phyloP scores from a whole-genome alignment of 1,140 invertebrate genomes.

The Scaptomyza hsui region DNA sequence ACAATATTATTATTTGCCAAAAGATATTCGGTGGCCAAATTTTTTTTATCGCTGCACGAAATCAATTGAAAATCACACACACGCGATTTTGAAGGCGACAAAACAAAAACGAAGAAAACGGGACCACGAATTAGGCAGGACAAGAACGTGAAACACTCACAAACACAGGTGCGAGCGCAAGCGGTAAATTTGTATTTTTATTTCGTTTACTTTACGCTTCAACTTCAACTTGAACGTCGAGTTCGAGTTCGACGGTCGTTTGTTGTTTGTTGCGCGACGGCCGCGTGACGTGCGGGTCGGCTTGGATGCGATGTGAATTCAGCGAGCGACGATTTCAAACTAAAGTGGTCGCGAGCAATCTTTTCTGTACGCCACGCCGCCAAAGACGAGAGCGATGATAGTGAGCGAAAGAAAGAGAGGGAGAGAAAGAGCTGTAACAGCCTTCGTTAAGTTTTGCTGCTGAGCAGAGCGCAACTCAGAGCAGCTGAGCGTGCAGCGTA shows the following conservation, averaged over 20 bases:
- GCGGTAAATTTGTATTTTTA: conserved; percentile 37
- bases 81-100: conserved; percentile 14
- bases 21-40: conserved; percentile 28
- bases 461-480: not conserved
- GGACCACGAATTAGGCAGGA: conserved; percentile 9
- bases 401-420: not conserved
- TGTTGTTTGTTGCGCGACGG: conserved; percentile 51
- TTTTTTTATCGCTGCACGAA: conserved; percentile 35
- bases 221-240: conserved; percentile 27
- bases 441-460: conserved; percentile 40
- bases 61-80: conserved; percentile 38
- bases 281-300: conserved; percentile 48
- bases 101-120: conserved; percentile 18
- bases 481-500: conserved; percentile 4
- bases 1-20: conserved; percentile 30
- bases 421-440: conserved; percentile 1
- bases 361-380: conserved; percentile 41
- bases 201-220: conserved; percentile 18
- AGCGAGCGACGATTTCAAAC: conserved; percentile 60
- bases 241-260: conserved; percentile 38
- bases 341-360: conserved; percentile 23
- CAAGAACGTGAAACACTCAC: conserved; percentile 16
- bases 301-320: conserved; percentile 47
- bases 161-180: conserved; percentile 23
- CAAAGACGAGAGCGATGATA: conserved; percentile 7